Conservation (phyloP, 2,113 vertebrate genomes). For the Ageneiosus marmoratus region DNA sequence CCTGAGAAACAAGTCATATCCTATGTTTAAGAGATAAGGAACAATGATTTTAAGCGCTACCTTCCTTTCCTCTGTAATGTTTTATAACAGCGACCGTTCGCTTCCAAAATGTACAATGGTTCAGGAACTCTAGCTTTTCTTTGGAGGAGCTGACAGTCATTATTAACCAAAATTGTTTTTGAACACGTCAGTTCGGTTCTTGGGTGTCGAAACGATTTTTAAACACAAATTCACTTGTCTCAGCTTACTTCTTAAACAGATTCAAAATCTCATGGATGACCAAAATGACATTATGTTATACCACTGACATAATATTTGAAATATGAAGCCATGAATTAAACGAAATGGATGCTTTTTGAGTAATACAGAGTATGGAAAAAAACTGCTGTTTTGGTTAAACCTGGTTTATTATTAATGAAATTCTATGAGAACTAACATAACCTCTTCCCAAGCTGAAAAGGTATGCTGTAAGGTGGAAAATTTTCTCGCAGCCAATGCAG, state of each 20-base stretch:
- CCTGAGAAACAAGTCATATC: background rate
- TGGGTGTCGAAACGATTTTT: background rate
- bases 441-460: background rate
- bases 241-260: background rate
- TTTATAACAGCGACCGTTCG: background rate
- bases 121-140: background rate
- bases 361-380: background rate
- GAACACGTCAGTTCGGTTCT: background rate
- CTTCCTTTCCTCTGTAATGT: background rate
- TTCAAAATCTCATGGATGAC: background rate
- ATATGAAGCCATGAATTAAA: background rate
- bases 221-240: background rate
- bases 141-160: constrained; percentile 1
- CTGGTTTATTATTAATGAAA: background rate
- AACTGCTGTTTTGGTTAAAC: background rate
- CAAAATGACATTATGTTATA: background rate
- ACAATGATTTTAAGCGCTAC: background rate
- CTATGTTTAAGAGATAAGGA: background rate
- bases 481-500: too few relatives aligned
- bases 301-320: background rate
- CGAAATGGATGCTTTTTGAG: background rate
- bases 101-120: background rate
- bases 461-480: too few relatives aligned
- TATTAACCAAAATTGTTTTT: background rate
- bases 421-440: background rate